These are phyloP conservation scores for Stigmatopora argus DNA, from an alignment of 2,113 vertebrate species.

Conservation along the genomic window DNA sequence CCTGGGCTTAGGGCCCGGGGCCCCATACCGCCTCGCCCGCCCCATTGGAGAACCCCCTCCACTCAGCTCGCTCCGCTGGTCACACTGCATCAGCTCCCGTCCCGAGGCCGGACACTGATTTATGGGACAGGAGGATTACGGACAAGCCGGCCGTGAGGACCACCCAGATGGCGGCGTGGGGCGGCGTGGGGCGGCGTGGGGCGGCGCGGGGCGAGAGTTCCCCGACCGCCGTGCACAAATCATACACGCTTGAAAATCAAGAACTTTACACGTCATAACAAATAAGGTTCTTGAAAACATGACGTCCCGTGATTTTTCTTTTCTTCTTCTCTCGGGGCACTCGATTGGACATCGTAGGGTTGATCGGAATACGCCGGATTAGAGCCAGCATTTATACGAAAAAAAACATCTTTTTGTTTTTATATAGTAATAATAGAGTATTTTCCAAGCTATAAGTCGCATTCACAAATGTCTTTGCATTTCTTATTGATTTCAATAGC, in stretches of 20 bases:
- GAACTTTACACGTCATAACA: background rate
- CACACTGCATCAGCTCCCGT: conserved; percentile 61
- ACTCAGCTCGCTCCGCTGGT: conserved; percentile 47
- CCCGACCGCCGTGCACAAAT: conserved; percentile 1
- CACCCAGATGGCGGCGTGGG: conserved; percentile 65
- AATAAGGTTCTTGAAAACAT: conserved; percentile 10
- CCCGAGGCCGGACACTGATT: conserved; percentile 64
- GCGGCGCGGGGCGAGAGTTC: conserved; percentile 34
- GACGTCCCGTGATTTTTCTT: background rate
- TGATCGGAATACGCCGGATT: too few relatives aligned
- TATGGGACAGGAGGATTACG: conserved; percentile 71
- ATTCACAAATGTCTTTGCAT: too few relatives aligned
- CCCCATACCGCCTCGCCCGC: conserved; percentile 35
- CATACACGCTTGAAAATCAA: conserved; percentile 2
- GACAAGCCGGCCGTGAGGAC: conserved; percentile 67
- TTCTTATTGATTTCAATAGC: too few relatives aligned
- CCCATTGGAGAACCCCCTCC: conserved; percentile 23
- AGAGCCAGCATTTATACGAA: too few relatives aligned
- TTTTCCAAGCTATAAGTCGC: too few relatives aligned
- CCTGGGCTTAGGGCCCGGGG: conserved; percentile 56
- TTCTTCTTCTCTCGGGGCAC: background rate
- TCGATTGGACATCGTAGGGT: background rate
- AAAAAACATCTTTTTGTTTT: too few relatives aligned
- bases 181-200: background rate
- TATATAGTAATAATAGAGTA: too few relatives aligned